Conservation (phyloP, 2,797 vertebrate genomes). For the Hypotaenidia okinawae region DNA sequence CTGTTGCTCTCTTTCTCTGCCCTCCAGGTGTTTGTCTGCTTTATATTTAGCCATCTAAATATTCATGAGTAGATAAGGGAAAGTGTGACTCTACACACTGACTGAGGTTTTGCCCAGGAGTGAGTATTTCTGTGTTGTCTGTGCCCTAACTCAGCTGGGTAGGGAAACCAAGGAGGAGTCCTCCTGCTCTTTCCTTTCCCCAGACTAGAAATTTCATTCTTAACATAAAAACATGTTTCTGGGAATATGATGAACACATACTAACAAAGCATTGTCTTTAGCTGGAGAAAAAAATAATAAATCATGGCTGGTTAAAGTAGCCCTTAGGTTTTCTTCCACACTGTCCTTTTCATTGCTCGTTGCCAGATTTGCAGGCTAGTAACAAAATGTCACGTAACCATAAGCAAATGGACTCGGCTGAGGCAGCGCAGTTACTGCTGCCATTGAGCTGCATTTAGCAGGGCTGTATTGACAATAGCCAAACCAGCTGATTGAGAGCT, state of each 20-base stretch:
- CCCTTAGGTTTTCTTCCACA: neutral
- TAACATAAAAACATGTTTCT: neutral
- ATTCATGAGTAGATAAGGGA: neutral
- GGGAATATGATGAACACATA: neutral
- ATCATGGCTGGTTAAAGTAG: neutral
- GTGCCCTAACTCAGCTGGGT: neutral
- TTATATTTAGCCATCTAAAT: neutral
- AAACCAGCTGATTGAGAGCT: neutral
- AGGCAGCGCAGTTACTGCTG: neutral
- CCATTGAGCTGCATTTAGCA: neutral
- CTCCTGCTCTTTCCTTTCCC: neutral
- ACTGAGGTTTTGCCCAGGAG: neutral
- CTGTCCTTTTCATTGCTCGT: neutral
- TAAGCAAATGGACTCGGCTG: neutral
- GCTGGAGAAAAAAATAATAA: neutral
- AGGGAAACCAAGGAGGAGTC: neutral
- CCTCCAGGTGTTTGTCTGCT: neutral
- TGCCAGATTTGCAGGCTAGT: neutral
- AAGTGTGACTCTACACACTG: neutral
- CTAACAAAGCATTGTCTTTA: neutral
- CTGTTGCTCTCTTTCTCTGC: neutral
- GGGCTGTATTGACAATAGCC: neutral
- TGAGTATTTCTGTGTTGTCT: neutral
- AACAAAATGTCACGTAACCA: neutral
- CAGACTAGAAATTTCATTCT: neutral